Percentiles rank a stretch among this genome's conserved stretches.
These are phyloP conservation scores for Brenthis daphne DNA, from an alignment of 2,888 invertebrate genomes.

Conservation along the genomic window DNA sequence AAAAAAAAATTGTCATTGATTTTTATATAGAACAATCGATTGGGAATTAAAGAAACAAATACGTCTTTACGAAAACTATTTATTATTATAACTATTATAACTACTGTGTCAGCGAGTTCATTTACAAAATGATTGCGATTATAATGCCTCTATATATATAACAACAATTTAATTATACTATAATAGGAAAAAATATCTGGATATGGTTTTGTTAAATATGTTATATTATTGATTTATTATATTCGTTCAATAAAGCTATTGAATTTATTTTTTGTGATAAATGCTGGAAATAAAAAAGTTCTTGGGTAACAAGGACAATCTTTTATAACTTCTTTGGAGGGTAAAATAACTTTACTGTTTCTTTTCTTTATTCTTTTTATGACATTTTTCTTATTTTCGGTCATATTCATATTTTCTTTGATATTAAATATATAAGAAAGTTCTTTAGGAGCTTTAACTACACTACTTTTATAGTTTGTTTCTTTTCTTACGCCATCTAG, in stretches of 20 bases:
- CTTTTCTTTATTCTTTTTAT: slow-evolving; percentile 1
- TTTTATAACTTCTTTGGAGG: slow-evolving; percentile 17
- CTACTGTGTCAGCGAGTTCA: too few relatives aligned
- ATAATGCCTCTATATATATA: too few relatives aligned
- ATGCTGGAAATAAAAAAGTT: slow-evolving; percentile 55
- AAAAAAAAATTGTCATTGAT: too few relatives aligned
- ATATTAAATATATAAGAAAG: neutral
- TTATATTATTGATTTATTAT: neutral
- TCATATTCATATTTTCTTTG: neutral
- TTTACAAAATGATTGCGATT: too few relatives aligned
- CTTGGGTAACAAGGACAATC: slow-evolving; percentile 59
- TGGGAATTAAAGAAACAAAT: too few relatives aligned
- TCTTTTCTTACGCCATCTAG: neutral
- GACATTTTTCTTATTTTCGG: slow-evolving; percentile 4
- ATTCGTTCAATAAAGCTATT: slow-evolving; percentile 48
- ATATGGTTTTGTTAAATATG: neutral
- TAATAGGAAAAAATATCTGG: neutral
- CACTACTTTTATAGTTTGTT: neutral
- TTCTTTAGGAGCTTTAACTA: neutral
- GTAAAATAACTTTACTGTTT: neutral
- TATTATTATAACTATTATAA: too few relatives aligned
- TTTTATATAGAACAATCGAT: too few relatives aligned
- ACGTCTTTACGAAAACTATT: too few relatives aligned
- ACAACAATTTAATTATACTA: neutral
- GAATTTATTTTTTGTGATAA: slow-evolving; percentile 58